Percentiles rank a stretch among this genome's conserved stretches.
These are phyloP conservation scores for Lycopodina hypogea DNA, from an alignment of 37 sponge, comb jelly and placozoan genomes.

Conservation along the genomic window DNA sequence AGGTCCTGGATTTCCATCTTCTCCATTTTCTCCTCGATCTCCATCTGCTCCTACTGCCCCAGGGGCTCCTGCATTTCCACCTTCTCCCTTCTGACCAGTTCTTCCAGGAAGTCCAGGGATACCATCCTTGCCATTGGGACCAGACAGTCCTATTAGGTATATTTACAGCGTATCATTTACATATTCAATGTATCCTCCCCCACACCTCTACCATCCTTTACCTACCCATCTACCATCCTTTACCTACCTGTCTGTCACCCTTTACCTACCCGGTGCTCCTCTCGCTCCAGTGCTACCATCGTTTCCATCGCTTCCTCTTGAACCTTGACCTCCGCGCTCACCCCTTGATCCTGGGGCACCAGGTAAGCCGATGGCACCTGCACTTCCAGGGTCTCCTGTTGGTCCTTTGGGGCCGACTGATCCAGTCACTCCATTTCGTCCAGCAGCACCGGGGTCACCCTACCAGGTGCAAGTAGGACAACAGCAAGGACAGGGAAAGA, in stretches of 20 bases:
- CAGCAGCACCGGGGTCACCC: slow-evolving; percentile 34
- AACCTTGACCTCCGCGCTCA: slow-evolving; percentile 37
- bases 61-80: slow-evolving; percentile 24
- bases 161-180: not conserved
- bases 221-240: slow-evolving; percentile 8
- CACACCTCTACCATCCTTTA: slow-evolving; percentile 38
- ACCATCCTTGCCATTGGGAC: slow-evolving; percentile 59
- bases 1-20: slow-evolving; percentile 28
- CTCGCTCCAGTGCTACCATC: slow-evolving; percentile 41
- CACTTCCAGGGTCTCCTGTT: slow-evolving; percentile 53
- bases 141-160: slow-evolving; percentile 15
- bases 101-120: slow-evolving; percentile 54
- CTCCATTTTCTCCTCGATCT: slow-evolving; percentile 22
- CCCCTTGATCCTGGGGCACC: slow-evolving; percentile 64
- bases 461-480: not conserved
- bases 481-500: not conserved
- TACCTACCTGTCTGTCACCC: slow-evolving; percentile 12
- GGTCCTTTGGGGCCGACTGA: slow-evolving; percentile 64
- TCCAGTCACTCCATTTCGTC: slow-evolving; percentile 37
- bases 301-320: slow-evolving; percentile 41
- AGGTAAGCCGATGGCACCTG: slow-evolving; percentile 46
- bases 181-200: slow-evolving; percentile 15
- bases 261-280: slow-evolving; percentile 26
- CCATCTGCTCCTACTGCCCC: slow-evolving; percentile 34
- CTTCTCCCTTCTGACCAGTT: slow-evolving; percentile 54